A percentile compares a stretch with the other conserved stretches of the same genome.
Evolutionary conservation across 2,113 vertebrate genomes (phyloP).

Genomic region (Hiodon tergisus): DNA sequence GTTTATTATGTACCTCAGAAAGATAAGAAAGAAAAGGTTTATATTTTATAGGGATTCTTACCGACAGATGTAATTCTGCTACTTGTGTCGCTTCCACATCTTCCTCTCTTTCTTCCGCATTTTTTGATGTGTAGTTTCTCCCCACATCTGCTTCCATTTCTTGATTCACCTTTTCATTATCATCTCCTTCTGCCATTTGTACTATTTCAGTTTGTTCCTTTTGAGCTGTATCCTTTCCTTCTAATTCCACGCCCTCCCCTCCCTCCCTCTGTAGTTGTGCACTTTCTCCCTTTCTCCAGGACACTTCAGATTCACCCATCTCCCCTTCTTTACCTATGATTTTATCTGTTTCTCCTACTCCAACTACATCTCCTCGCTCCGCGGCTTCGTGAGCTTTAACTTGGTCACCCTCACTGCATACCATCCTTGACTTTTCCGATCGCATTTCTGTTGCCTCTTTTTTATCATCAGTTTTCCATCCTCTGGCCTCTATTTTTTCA

Average conservation of each 20-base stretch:
- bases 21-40: no score
- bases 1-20: no score
- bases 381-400: neutral
- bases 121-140: neutral
- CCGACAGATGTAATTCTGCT: neutral
- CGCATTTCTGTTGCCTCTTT: neutral
- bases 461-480: neutral
- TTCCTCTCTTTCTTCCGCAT: neutral
- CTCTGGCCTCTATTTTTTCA: neutral
- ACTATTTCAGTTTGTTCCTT: constrained; percentile 15
- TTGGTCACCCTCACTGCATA: neutral
- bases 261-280: neutral
- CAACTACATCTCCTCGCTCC: neutral
- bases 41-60: no score
- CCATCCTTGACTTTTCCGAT: neutral
- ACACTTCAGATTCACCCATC: neutral
- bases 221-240: neutral
- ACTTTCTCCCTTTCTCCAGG: neutral
- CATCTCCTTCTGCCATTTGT: neutral
- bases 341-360: neutral
- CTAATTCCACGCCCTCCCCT: neutral
- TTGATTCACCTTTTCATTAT: neutral
- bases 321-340: neutral
- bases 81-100: neutral
- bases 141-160: neutral